phyloP scores from a whole-genome alignment of 2,888 invertebrate genomes.

The Leptopilina syphax region DNA sequence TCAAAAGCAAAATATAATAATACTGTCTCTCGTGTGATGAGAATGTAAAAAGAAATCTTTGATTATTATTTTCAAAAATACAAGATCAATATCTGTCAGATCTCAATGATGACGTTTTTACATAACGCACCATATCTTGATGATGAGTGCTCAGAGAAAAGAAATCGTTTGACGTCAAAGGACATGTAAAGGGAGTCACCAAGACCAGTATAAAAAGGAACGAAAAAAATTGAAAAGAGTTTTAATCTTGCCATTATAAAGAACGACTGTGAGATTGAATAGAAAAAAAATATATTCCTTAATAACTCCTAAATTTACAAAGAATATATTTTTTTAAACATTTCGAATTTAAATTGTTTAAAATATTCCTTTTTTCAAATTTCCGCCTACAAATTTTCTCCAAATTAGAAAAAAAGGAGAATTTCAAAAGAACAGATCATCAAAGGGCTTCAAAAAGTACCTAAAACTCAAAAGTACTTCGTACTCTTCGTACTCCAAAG shows the following conservation, averaged over 20 bases:
- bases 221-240: not conserved
- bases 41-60: not conserved
- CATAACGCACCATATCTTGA: constrained; percentile 11
- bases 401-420: not conserved
- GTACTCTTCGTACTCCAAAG: too few relatives aligned
- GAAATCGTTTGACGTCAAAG: constrained; percentile 64
- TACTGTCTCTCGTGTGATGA: too few relatives aligned
- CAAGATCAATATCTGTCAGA: not conserved
- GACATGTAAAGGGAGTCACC: constrained; percentile 54
- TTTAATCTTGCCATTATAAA: not conserved
- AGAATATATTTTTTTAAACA: not conserved
- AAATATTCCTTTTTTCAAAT: not conserved
- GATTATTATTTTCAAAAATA: constrained; percentile 3
- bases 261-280: not conserved
- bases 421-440: too few relatives aligned
- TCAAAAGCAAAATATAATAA: too few relatives aligned
- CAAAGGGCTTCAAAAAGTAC: too few relatives aligned
- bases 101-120: constrained; percentile 8
- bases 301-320: not conserved
- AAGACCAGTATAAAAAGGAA: not conserved
- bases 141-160: constrained; percentile 56
- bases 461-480: too few relatives aligned
- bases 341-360: not conserved
- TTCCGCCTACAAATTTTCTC: too few relatives aligned
- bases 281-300: not conserved